These are phyloP conservation scores for Drosophila mulleri DNA, from an alignment of 2,888 invertebrate genomes.

Conservation along the genomic window DNA sequence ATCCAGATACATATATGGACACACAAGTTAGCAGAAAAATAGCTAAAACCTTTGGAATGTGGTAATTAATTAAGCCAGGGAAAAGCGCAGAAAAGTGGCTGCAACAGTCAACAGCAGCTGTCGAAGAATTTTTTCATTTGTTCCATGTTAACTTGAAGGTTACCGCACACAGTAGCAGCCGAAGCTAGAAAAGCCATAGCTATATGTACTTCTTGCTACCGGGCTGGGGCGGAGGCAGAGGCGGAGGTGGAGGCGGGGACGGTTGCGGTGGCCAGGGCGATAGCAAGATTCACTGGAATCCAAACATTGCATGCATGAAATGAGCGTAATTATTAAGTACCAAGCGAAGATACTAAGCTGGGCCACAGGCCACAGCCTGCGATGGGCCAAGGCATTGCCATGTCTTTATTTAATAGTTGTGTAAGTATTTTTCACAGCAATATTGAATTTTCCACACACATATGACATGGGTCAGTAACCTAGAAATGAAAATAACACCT, in stretches of 20 bases:
- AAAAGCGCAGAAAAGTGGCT: constrained; percentile 49
- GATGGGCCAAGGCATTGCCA: constrained; percentile 34
- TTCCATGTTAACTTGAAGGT: constrained; percentile 65
- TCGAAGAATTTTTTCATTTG: constrained; percentile 76
- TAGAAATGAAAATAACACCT: constrained; percentile 80
- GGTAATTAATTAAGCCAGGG: constrained; percentile 71
- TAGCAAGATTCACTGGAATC: constrained; percentile 69
- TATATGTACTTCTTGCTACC: constrained; percentile 2
- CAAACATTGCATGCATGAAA: constrained; percentile 80
- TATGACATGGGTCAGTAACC: constrained; percentile 82
- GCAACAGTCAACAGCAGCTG: constrained; percentile 62
- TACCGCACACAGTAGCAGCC: constrained; percentile 52
- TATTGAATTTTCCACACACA: constrained; percentile 81
- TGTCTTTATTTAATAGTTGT: constrained; percentile 76
- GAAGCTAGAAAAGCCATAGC: constrained; percentile 14
- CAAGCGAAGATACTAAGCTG: constrained; percentile 57
- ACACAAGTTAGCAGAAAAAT: constrained; percentile 16
- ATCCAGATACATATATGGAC: constrained; percentile 11
- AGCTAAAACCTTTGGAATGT: constrained; percentile 58
- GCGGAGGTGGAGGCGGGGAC: constrained; percentile 42
- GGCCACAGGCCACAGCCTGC: constrained; percentile 44
- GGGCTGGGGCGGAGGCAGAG: constrained; percentile 33
- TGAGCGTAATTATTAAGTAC: constrained; percentile 80
- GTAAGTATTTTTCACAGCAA: constrained; percentile 78
- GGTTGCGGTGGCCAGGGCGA: constrained; percentile 38